These are phyloP conservation scores for Philaethria dido DNA, from an alignment of 2,888 invertebrate genomes.

Conservation along the genomic window DNA sequence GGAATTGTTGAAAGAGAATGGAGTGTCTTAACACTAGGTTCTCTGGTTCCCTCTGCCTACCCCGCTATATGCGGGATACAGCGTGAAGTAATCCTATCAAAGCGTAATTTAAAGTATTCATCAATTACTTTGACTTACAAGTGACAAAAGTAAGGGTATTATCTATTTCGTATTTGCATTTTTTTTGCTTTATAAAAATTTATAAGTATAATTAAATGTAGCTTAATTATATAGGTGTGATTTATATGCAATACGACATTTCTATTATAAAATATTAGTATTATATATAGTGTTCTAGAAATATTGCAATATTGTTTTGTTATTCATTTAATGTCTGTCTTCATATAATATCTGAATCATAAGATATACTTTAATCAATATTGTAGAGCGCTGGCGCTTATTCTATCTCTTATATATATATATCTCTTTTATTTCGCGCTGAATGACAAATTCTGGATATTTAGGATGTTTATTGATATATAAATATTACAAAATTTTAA, in stretches of 20 bases:
- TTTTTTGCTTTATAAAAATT: neutral
- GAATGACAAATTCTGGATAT: neutral
- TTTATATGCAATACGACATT: constrained; percentile 5
- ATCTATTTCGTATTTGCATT: neutral
- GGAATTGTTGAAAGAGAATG: no score
- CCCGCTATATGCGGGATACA: no score
- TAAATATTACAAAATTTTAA: no score
- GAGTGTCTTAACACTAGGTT: no score
- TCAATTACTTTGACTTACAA: neutral
- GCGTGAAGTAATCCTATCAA: no score
- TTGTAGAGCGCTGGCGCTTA: constrained; percentile 26
- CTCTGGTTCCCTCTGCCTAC: no score
- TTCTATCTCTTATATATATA: neutral
- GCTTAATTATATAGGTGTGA: constrained; percentile 1
- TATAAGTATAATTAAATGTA: constrained; percentile 2
- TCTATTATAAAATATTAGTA: neutral
- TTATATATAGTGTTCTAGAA: neutral
- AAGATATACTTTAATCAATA: neutral
- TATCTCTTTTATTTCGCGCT: neutral
- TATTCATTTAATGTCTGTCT: constrained; percentile 1
- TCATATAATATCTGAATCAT: neutral
- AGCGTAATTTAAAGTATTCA: no score
- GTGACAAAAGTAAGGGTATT: neutral
- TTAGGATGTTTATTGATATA: no score
- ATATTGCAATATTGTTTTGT: constrained; percentile 12